phyloP scores from a whole-genome alignment of 2,797 vertebrate genomes.

The Catharus ustulatus region DNA sequence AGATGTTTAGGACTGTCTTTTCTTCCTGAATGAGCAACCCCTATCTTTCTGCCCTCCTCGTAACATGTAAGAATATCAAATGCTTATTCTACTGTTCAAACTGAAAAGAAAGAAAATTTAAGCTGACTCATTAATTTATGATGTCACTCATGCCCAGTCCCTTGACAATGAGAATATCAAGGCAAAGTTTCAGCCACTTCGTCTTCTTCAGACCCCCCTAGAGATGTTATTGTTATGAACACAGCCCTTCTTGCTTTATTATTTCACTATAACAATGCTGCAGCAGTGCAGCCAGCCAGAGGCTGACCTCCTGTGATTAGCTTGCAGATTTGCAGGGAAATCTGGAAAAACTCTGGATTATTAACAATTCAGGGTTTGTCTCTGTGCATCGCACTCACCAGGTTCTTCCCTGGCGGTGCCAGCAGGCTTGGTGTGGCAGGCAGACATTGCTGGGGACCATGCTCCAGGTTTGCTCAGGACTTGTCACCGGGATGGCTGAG shows the following conservation, averaged over 20 bases:
- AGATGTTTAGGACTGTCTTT: neutral
- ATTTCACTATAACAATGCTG: neutral
- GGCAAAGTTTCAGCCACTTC: neutral
- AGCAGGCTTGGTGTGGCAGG: fast-evolving
- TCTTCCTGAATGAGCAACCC: neutral
- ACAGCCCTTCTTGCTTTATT: neutral
- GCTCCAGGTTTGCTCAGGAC: neutral
- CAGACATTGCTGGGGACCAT: neutral
- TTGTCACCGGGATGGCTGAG: neutral
- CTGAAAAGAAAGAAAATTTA: neutral
- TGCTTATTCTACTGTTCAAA: neutral
- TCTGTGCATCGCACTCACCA: neutral
- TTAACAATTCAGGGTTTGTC: neutral
- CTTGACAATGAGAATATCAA: neutral
- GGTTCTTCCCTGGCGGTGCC: neutral
- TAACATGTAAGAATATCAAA: neutral
- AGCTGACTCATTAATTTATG: neutral
- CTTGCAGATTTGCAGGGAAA: neutral
- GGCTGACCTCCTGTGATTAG: neutral
- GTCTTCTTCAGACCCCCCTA: neutral
- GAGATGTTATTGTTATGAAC: neutral
- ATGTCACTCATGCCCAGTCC: neutral
- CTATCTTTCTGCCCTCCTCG: fast-evolving
- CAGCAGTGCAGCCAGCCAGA: neutral
- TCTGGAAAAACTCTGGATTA: neutral